phyloP scores from a whole-genome alignment of 2,888 invertebrate species.

The Drosophila recens region DNA sequence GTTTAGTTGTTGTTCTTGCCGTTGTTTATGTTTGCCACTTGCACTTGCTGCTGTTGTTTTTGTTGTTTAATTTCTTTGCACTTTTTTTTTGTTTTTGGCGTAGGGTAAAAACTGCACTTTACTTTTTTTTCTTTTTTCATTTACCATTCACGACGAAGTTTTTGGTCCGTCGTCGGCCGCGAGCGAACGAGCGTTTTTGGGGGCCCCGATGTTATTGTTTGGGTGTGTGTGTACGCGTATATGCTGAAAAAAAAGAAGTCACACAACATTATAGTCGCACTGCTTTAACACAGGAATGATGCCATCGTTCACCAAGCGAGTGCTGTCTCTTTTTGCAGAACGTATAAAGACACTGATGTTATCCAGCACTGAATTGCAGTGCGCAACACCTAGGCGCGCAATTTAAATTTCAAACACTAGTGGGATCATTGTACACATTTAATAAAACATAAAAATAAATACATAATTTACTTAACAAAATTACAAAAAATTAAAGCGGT shows the following conservation, averaged over 20 bases:
- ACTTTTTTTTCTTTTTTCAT: slow-evolving; percentile 64
- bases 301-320: not conserved
- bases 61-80: slow-evolving; percentile 70
- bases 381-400: slow-evolving; percentile 36
- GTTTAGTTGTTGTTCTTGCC: slow-evolving; percentile 60
- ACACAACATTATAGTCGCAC: slow-evolving; percentile 31
- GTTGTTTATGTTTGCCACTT: slow-evolving; percentile 79
- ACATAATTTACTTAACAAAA: slow-evolving; percentile 8
- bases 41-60: slow-evolving; percentile 65
- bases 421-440: slow-evolving; percentile 9
- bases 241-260: slow-evolving; percentile 46
- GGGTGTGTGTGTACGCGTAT: slow-evolving; percentile 61
- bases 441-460: slow-evolving; percentile 9
- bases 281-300: slow-evolving; percentile 29
- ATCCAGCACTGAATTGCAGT: slow-evolving; percentile 42
- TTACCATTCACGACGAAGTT: slow-evolving; percentile 78
- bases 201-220: slow-evolving; percentile 76
- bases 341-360: slow-evolving; percentile 27
- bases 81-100: slow-evolving; percentile 58
- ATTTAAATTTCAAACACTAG: slow-evolving; percentile 32
- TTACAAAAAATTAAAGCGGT: slow-evolving; percentile 23
- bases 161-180: slow-evolving; percentile 63
- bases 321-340: slow-evolving; percentile 47
- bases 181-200: slow-evolving; percentile 69
- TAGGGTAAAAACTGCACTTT: slow-evolving; percentile 71